Evolutionary conservation across 2,797 vertebrate genomes (phyloP), one percentile per base, ranked within the genome.

Genomic region (Onychomys leucogaster): DNA sequence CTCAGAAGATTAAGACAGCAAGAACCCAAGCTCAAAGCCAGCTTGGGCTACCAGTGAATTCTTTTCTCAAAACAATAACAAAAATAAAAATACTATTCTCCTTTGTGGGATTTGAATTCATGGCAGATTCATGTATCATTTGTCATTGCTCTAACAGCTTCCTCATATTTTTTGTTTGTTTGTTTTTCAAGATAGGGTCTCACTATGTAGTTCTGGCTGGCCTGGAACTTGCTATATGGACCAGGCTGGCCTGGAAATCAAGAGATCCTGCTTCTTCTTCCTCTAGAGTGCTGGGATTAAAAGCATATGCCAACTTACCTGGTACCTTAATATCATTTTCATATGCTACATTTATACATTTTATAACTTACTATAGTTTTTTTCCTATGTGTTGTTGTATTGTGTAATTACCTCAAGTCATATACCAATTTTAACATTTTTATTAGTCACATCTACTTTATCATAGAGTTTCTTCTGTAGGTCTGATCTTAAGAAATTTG

Each of bases 271-370:
- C 63, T 69, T 34, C 43, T 49, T 52, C 63, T 69, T 23, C 6
- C 43, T 52, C 19, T 52, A 67, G 6, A 52, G 32, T 85, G 34
- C 83, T 67, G 63, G 21, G 6, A n/a, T 69, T 69, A 52, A 85
- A 67, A 34, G 21, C 12, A 69, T n/a, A 23, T 85, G 25, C 21
- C 21, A n/a, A 1, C 6, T n/a, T 67, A 13, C 63, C 32, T 49
- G 32, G 32, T 21, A 85, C 43, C 43, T 69, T 69, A 52, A 67
- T 34, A n/a, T 84, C 85, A 5, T 90, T 95, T 87, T 96, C 73
- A 86, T 55, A 92, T 91, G 49, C 77, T 77, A 96, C 14, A 94
- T 88, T 95, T 55, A 88, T 32, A 67, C 57, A 80, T 43, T 86
- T 87, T 87, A 83, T 90, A 90, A 90, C 89, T 92, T 92, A 83